phyloP scores from a whole-genome alignment of 2,888 invertebrate species.

The Cephus nigrinus region DNA sequence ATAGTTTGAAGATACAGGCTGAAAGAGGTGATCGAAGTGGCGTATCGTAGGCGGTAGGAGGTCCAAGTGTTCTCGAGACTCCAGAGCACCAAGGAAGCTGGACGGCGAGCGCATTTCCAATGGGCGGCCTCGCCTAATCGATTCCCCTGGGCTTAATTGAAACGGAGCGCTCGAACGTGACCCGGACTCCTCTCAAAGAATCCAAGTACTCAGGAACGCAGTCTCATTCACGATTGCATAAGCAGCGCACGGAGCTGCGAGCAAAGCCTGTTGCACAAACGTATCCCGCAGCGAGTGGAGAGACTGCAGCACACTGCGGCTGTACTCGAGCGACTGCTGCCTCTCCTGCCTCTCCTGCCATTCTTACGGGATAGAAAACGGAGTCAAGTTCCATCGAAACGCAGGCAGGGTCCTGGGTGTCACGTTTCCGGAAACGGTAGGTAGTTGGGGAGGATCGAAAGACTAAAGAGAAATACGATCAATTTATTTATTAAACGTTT shows the following conservation, averaged over 20 bases:
- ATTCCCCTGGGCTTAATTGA: background rate
- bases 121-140: background rate
- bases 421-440: background rate
- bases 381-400: background rate
- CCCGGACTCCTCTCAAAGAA: constrained; percentile 11
- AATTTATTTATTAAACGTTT: constrained; percentile 58
- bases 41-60: background rate
- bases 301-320: constrained; percentile 34
- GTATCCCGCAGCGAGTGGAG: constrained; percentile 40
- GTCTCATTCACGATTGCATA: constrained; percentile 51
- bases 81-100: background rate
- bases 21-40: background rate
- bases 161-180: background rate
- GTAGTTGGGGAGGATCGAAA: background rate
- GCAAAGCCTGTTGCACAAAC: constrained; percentile 60
- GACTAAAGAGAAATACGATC: constrained; percentile 48
- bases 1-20: background rate
- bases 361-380: background rate
- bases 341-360: constrained; percentile 14
- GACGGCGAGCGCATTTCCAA: background rate
- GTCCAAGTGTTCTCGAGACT: background rate
- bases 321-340: constrained; percentile 49
- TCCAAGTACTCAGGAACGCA: constrained; percentile 53
- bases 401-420: background rate
- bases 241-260: constrained; percentile 47